These are phyloP conservation scores for Diaperis boleti DNA, from an alignment of 2,888 invertebrate genomes.

Conservation along the genomic window DNA sequence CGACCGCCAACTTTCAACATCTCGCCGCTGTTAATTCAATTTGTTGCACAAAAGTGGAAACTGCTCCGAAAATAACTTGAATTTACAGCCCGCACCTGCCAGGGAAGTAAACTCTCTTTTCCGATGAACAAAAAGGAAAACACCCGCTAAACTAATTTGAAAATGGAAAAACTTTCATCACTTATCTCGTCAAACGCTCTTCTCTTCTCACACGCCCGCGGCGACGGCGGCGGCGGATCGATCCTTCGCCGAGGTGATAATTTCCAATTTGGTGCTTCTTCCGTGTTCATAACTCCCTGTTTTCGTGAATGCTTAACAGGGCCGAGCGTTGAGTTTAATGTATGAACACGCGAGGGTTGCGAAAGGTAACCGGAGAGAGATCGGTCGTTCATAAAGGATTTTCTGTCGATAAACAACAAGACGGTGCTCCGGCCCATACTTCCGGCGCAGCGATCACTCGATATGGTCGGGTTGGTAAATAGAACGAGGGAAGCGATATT, in stretches of 20 bases:
- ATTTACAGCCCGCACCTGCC: slow-evolving; percentile 4
- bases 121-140: slow-evolving; percentile 46
- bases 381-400: slow-evolving; percentile 4
- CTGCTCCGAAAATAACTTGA: slow-evolving; percentile 11
- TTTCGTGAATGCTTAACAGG: slow-evolving; percentile 23
- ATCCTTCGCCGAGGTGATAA: slow-evolving; percentile 24
- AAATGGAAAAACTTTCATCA: slow-evolving; percentile 51
- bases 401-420: not conserved
- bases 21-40: slow-evolving; percentile 8
- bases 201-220: slow-evolving; percentile 17
- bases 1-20: not conserved
- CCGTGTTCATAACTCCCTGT: slow-evolving; percentile 10
- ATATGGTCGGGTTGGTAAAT: too few relatives aligned
- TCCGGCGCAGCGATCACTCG: too few relatives aligned
- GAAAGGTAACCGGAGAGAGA: not conserved
- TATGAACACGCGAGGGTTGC: slow-evolving; percentile 11
- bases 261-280: slow-evolving; percentile 22
- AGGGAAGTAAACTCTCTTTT: too few relatives aligned
- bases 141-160: slow-evolving; percentile 49
- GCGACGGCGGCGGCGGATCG: slow-evolving; percentile 30
- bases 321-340: slow-evolving; percentile 3
- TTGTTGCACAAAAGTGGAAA: slow-evolving; percentile 2
- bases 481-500: too few relatives aligned
- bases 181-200: slow-evolving; percentile 43
- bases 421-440: slow-evolving; percentile 4